Percentiles rank a stretch among this genome's conserved stretches.
Conservation (phyloP, 2,113 vertebrate species). For the Sinocyclocheilus grahami region DNA sequence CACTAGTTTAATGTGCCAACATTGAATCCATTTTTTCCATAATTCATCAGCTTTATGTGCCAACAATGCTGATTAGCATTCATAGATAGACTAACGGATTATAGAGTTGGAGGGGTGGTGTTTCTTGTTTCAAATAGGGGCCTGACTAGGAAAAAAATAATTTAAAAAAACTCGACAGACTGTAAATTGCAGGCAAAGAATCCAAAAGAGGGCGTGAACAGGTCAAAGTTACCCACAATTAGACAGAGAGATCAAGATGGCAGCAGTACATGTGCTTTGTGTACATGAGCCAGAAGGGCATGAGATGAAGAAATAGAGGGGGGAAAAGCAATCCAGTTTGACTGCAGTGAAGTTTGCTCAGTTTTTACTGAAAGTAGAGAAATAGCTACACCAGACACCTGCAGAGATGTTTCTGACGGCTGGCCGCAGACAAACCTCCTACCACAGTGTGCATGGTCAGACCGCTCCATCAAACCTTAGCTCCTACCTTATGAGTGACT, state of each 20-base stretch:
- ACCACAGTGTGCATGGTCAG: neutral
- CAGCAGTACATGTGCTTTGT: neutral
- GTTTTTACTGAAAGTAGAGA: neutral
- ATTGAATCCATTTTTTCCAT: constrained; percentile 20
- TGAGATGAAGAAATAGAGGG: neutral
- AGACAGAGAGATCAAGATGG: neutral
- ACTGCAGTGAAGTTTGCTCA: constrained; percentile 1
- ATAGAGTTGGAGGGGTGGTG: neutral
- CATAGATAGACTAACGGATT: constrained; percentile 4
- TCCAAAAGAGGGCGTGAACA: neutral
- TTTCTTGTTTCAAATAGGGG: neutral
- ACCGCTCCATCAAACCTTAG: neutral
- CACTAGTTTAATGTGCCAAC: constrained; percentile 24
- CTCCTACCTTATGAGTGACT: constrained; percentile 25
- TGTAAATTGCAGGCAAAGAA: neutral
- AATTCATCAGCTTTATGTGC: constrained; percentile 31
- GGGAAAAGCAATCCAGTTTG: neutral
- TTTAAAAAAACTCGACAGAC: too few relatives aligned
- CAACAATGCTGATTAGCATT: constrained; percentile 13
- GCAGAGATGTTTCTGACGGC: constrained; percentile 7
- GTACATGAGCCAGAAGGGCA: neutral
- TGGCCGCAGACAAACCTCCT: constrained; percentile 6
- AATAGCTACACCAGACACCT: constrained; percentile 1
- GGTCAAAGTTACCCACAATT: neutral
- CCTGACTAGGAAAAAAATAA: neutral